phyloP scores from a whole-genome alignment of 2,888 invertebrate genomes.

The Luffia ferchaultella region DNA sequence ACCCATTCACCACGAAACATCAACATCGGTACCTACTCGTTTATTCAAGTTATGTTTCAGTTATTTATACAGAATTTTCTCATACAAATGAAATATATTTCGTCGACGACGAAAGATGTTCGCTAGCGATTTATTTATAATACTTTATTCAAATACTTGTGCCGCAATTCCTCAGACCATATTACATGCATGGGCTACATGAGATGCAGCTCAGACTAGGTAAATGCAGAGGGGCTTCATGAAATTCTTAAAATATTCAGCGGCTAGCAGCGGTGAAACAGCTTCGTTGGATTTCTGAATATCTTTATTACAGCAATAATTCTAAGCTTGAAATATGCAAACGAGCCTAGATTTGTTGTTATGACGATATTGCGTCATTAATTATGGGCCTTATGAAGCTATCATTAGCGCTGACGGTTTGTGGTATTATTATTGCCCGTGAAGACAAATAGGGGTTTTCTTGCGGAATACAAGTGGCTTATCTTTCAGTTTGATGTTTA shows the following conservation, averaged over 20 bases:
- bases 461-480: too few species aligned
- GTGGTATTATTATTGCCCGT: not conserved
- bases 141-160: not conserved
- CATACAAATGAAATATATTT: too few species aligned
- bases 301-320: not conserved
- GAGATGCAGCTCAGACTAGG: not conserved
- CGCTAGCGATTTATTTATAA: not conserved
- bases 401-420: not conserved
- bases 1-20: too few species aligned
- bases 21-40: too few species aligned
- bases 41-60: too few species aligned
- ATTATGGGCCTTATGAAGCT: not conserved
- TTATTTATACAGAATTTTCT: too few species aligned
- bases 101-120: too few species aligned
- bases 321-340: not conserved
- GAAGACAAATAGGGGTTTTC: not conserved
- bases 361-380: not conserved
- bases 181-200: not conserved
- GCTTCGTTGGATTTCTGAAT: not conserved
- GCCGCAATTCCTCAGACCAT: not conserved
- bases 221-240: too few species aligned
- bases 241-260: not conserved
- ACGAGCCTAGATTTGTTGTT: not conserved
- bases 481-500: too few species aligned
- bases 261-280: not conserved